phyloP scores from a whole-genome alignment of 1,140 invertebrate species.

The Copidosoma floridanum region DNA sequence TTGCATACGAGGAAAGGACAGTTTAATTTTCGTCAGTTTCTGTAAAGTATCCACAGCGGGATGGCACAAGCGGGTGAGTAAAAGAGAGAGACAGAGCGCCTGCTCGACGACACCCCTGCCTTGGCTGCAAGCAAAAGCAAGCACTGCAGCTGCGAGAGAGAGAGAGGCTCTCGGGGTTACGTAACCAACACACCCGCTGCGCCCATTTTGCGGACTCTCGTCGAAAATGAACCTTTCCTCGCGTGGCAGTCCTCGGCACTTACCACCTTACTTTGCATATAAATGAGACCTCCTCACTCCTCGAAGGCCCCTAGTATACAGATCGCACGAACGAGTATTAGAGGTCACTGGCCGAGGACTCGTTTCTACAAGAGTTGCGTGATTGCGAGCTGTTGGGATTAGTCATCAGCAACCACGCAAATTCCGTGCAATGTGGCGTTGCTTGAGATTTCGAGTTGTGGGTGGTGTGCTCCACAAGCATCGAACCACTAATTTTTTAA shows the following conservation, averaged over 20 bases:
- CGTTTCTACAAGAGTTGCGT: neutral
- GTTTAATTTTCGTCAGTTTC: neutral
- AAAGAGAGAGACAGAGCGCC: neutral
- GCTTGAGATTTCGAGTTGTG: too few relatives aligned
- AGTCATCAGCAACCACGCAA: neutral
- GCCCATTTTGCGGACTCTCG: neutral
- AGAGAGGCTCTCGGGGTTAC: neutral
- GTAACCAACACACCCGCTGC: neutral
- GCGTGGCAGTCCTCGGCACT: neutral
- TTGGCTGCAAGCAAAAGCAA: neutral
- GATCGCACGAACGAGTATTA: too few relatives aligned
- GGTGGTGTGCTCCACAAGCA: too few relatives aligned
- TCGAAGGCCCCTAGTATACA: too few relatives aligned
- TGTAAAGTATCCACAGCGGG: too few relatives aligned
- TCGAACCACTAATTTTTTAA: too few relatives aligned
- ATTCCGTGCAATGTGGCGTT: too few relatives aligned
- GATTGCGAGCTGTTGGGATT: neutral
- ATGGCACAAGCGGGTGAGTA: too few relatives aligned
- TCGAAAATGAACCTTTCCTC: neutral
- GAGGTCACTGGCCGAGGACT: neutral
- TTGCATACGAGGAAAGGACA: neutral
- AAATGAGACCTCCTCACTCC: too few relatives aligned
- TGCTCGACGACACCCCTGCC: neutral
- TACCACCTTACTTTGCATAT: neutral
- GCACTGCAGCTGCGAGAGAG: neutral